A percentile compares a stretch with the other conserved stretches of the same genome.
Evolutionary conservation across 2,797 vertebrate species (phyloP).

Genomic region (Chelon auratus): DNA sequence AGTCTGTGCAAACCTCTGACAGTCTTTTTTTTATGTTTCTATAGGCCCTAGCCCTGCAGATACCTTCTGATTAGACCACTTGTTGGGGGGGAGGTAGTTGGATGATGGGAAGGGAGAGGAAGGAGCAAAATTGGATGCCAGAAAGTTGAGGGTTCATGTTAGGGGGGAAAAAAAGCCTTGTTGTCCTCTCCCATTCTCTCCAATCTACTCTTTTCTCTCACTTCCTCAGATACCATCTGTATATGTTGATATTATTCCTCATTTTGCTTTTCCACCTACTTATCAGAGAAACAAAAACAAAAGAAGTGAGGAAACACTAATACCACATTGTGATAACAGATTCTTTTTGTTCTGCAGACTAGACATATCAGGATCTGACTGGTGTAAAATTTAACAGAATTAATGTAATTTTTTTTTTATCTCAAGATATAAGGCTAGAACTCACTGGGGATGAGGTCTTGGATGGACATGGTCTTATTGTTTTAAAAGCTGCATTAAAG

Average conservation of each 20-base stretch:
- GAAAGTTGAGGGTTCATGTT: constrained; percentile 25
- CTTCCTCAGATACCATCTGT: constrained; percentile 7
- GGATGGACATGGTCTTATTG: background rate
- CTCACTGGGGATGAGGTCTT: constrained; percentile 8
- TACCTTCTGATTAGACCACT: constrained; percentile 46
- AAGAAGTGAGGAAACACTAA: constrained; percentile 23
- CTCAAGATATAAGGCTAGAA: constrained; percentile 5
- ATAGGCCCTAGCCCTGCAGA: constrained; percentile 20
- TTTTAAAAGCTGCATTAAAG: constrained; percentile 5
- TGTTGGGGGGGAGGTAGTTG: constrained; percentile 9
- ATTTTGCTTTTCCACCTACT: constrained; percentile 21
- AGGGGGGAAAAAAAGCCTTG: background rate
- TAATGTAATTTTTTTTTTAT: constrained; percentile 22
- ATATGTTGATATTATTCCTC: constrained; percentile 13
- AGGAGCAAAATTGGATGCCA: constrained; percentile 14
- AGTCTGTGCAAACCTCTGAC: constrained; percentile 28
- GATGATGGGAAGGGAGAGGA: constrained; percentile 32
- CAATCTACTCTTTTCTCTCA: constrained; percentile 4
- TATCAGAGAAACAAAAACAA: constrained; percentile 29
- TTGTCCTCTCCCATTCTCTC: background rate
- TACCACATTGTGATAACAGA: constrained; percentile 65
- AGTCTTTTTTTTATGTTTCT: constrained; percentile 4
- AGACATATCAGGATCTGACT: constrained; percentile 23
- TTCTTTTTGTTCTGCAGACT: constrained; percentile 88
- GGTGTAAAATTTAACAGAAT: constrained; percentile 40